Evolutionary conservation across 2,888 invertebrate species (phyloP), one percentile per base, ranked within the genome.

Genomic region (Vesta saturnalis): DNA sequence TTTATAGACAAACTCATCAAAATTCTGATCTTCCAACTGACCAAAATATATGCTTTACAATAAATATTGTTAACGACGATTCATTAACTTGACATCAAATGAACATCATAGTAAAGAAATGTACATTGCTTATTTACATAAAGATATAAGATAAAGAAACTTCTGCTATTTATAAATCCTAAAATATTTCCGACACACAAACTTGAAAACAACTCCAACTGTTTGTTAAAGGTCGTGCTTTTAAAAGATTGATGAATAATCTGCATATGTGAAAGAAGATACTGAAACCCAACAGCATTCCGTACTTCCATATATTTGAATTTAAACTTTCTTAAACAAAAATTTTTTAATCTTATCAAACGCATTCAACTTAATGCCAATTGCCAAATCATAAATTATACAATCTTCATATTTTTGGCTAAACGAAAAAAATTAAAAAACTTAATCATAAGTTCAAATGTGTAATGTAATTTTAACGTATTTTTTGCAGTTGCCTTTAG

Each of bases 91-190:
- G 39, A 30, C 23, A 22, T 39, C 47, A 57, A 49, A 56, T 56
- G 35, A 30, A 54, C 43, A 35, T 14, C 16, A 63, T 22, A 10
- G 47, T 47, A 43, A 5, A 35, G 58, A 56, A 35, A 22, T 19
- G 30, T 57, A 64, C 57, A 30, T 35, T 14, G 49, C 21, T 18
- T 46, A 64, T 64, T 64, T 64, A 35, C 64, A 64, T 64, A 64
- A 58, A 64, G 64, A 64, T 64, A 12, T 64, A 43, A 64, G 64
- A 64, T 64, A 59, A 12, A 18, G 23, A 57, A 64, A 19, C 22
- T 22, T 43, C 43, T n/a, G 52, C 43, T 59, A 64, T 64, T 64
- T 64, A 64, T 64, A 58, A 63, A 64, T 22, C 49, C 23, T 47
- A 4, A 58, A 35, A 64, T 64, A 64, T 64, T 64, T 64, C 64